Evolutionary conservation across 1,140 invertebrate genomes (phyloP), one percentile per base, ranked within the genome.

Genomic region (Zaprionus nigranus): DNA sequence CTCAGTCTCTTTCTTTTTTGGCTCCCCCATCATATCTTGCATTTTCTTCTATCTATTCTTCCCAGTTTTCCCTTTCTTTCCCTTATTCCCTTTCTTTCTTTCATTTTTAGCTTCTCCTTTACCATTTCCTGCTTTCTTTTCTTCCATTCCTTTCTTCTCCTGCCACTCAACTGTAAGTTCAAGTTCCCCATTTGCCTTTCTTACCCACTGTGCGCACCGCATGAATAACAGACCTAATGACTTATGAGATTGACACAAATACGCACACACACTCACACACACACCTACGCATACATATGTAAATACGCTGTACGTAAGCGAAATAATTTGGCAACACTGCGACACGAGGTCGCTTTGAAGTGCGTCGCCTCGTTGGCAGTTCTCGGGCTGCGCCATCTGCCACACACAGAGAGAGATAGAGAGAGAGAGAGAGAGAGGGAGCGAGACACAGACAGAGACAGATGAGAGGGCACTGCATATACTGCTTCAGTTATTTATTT

Each of bases 401-500:
- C 15, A 17, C 2, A 46, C 5, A 43, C 6, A 17, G 6, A 43
- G n/a, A 9, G 38, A 15, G 38, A 15, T 22, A 26, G 5, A 26
- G 6, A 2, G n/a, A 2, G n/a, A 2, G n/a, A 2, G n/a, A 43
- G 40, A 7, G 40, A 2, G 40, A 9, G 40, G 5, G 38, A 40
- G 38, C 3, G n/a, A 9, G 38, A 15, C 5, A 2, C 6, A 2
- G 15, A 40, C 15, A 40, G 38, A n/a, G 38, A 40, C n/a, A 17
- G 40, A 46, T 46, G 46, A 22, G 46, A 51, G 5, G 46, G 46
- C 46, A 20, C n/a, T n/a, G n/a, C n/a, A 51, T 22, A 51, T 51
- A 51, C 46, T 20, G 46, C 20, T 51, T 20, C 11, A 58, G 62
- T 71, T 75, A 70, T 75, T 78, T 66, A 71, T 78, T 78, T 75